These are phyloP conservation scores for Calonectris borealis DNA, from an alignment of 2,113 vertebrate species.

Conservation along the genomic window DNA sequence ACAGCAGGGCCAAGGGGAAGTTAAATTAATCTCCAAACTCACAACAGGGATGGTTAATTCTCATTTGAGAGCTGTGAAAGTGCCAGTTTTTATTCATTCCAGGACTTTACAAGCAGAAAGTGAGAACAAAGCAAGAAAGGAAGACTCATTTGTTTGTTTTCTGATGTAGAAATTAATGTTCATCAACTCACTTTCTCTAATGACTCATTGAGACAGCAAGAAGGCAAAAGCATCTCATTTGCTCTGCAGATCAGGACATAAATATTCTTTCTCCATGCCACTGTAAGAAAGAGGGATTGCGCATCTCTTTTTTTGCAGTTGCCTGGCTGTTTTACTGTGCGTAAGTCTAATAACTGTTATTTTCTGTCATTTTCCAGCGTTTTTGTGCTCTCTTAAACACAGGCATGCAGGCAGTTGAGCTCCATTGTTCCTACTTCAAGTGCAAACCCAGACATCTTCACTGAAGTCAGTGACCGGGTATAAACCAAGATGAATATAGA, in stretches of 20 bases:
- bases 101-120: slow-evolving; percentile 56
- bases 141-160: neutral
- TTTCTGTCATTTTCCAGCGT: neutral
- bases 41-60: slow-evolving; percentile 45
- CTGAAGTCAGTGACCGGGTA: neutral
- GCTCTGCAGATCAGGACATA: slow-evolving; percentile 1
- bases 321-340: neutral
- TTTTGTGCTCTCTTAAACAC: neutral
- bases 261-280: neutral
- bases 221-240: slow-evolving; percentile 34
- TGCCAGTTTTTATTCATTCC: slow-evolving; percentile 58
- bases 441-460: neutral
- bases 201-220: neutral
- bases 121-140: slow-evolving; percentile 44
- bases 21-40: slow-evolving; percentile 57
- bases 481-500: neutral
- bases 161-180: slow-evolving; percentile 50
- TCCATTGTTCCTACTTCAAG: neutral
- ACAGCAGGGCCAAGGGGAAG: slow-evolving; percentile 15
- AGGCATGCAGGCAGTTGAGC: neutral
- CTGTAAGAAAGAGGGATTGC: neutral
- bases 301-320: neutral
- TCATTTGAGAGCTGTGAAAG: slow-evolving; percentile 57
- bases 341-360: neutral
- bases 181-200: slow-evolving; percentile 50